phyloP scores from a whole-genome alignment of 2,797 vertebrate species.

The Brachyalestes nurse region DNA sequence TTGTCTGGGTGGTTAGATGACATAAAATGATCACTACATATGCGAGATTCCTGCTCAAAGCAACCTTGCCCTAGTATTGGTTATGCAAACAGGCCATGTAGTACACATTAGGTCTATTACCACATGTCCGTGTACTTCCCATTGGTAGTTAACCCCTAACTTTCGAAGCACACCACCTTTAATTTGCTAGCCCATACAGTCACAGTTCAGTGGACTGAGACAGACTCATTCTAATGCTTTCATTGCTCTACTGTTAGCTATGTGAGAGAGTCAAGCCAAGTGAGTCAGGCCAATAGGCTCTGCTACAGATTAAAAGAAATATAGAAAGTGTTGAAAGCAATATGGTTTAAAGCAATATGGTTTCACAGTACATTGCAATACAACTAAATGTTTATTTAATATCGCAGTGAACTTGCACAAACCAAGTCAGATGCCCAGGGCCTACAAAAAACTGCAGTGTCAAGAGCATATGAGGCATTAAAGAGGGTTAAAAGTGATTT shows the following conservation, averaged over 20 bases:
- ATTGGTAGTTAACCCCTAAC: background rate
- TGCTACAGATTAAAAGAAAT: conserved; percentile 11
- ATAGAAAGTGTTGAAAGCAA: conserved; percentile 13
- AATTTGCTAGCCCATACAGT: conserved; percentile 23
- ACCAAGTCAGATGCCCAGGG: background rate
- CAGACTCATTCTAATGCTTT: conserved; percentile 32
- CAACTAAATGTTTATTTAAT: no score
- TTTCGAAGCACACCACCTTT: background rate
- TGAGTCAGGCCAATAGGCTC: background rate
- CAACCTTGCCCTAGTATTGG: background rate
- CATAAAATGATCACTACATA: background rate
- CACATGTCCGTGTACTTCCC: background rate
- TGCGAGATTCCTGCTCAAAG: background rate
- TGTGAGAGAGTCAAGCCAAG: background rate
- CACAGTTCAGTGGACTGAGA: conserved; percentile 26
- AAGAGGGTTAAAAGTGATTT: background rate
- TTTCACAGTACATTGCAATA: background rate
- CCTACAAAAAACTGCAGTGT: background rate
- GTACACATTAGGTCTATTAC: background rate
- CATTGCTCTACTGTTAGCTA: background rate
- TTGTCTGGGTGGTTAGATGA: background rate
- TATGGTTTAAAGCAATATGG: conserved; percentile 14
- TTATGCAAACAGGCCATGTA: conserved; percentile 14
- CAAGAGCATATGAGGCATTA: background rate
- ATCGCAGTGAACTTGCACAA: no score